These are phyloP conservation scores for Aplysia californica DNA, from an alignment of 1,140 invertebrate genomes.

Conservation along the genomic window DNA sequence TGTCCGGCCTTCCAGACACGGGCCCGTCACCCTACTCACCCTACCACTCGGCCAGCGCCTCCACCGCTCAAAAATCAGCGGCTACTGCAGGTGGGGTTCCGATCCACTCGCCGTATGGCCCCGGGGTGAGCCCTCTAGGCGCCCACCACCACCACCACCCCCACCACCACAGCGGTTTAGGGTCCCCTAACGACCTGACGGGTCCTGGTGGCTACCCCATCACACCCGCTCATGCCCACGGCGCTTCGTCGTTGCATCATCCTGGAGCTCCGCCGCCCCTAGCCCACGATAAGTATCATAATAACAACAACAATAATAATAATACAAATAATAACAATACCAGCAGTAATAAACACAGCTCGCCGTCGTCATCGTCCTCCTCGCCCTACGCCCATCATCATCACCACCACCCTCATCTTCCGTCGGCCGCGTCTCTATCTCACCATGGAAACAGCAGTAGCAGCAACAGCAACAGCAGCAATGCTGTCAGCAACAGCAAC, in stretches of 20 bases:
- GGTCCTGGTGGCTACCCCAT: constrained; percentile 7
- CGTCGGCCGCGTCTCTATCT: too few species aligned
- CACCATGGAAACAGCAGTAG: constrained; percentile 3
- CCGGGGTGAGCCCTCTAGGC: background rate
- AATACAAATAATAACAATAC: constrained; percentile 12
- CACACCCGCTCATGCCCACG: constrained; percentile 11
- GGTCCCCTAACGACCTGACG: constrained; percentile 15
- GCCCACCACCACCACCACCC: background rate
- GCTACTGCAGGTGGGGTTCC: too few species aligned
- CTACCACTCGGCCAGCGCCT: background rate
- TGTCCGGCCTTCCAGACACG: constrained; percentile 3
- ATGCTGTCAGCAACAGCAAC: background rate
- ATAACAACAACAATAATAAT: constrained; percentile 17
- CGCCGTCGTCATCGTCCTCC: background rate
- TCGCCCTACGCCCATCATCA: constrained; percentile 12
- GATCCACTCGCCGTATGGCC: background rate
- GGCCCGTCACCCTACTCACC: constrained; percentile 5
- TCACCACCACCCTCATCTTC: background rate
- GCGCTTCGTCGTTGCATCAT: constrained; percentile 3
- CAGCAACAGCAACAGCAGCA: background rate
- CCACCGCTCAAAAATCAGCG: too few species aligned
- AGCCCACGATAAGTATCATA: constrained; percentile 14
- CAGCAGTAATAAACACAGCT: constrained; percentile 1
- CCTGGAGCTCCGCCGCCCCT: background rate
- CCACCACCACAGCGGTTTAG: background rate